Conservation (phyloP, 2,113 vertebrate species). For the Parus major region DNA sequence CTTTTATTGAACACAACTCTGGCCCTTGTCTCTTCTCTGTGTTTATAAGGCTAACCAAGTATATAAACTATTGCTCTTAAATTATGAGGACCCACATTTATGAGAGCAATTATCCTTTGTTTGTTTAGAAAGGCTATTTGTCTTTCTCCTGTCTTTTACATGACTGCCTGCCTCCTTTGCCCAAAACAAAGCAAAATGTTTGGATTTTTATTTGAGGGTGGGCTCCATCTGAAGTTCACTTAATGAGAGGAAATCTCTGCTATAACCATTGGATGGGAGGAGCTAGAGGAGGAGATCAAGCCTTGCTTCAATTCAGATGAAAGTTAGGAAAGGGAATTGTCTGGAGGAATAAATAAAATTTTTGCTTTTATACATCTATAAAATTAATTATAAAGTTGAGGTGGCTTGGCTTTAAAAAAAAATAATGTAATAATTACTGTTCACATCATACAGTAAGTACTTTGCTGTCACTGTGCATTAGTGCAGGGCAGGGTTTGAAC, state of each 20-base stretch:
- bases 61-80: constrained; percentile 71
- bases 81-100: constrained; percentile 73
- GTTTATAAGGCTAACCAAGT: constrained; percentile 70
- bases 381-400: constrained; percentile 8
- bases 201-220: constrained; percentile 63
- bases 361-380: not conserved
- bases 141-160: constrained; percentile 67
- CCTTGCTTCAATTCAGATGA: not conserved
- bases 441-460: not conserved
- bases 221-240: constrained; percentile 46
- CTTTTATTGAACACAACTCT: constrained; percentile 67
- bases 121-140: constrained; percentile 73
- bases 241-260: constrained; percentile 34
- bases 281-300: not conserved
- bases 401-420: not conserved
- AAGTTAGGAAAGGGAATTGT: not conserved
- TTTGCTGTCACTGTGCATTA: not conserved
- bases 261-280: not conserved
- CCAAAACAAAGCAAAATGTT: constrained; percentile 70
- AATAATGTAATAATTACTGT: not conserved
- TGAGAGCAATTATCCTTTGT: constrained; percentile 71
- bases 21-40: constrained; percentile 46
- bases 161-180: constrained; percentile 45
- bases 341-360: not conserved
- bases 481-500: not conserved